Evolutionary conservation across 2,888 invertebrate species (phyloP).

Genomic region (Agrochola circellaris): DNA sequence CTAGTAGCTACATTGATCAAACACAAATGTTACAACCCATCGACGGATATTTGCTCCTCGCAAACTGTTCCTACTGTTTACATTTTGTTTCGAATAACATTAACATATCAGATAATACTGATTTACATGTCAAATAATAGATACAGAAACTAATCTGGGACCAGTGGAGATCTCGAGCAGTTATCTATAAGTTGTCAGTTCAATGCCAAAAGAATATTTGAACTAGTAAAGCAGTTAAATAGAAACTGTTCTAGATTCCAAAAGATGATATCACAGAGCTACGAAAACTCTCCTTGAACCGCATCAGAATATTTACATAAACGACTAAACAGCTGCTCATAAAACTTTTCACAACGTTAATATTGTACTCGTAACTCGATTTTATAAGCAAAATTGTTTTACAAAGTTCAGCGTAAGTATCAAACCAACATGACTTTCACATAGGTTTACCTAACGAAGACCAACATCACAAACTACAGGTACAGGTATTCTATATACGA

Average conservation of each 20-base stretch:
- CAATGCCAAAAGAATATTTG: slow-evolving; percentile 52
- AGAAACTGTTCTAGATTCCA: slow-evolving; percentile 36
- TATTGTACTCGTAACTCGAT: slow-evolving; percentile 7
- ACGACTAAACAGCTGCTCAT: slow-evolving; percentile 12
- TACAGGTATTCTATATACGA: slow-evolving; percentile 44
- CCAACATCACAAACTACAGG: slow-evolving; percentile 50
- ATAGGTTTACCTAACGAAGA: slow-evolving; percentile 28
- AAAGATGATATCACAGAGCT: slow-evolving; percentile 18
- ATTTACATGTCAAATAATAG: slow-evolving; percentile 53
- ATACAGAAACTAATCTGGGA: slow-evolving; percentile 15
- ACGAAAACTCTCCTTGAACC: slow-evolving; percentile 18
- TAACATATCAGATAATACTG: slow-evolving; percentile 48
- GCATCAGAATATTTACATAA: slow-evolving; percentile 28
- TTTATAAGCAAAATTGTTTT: slow-evolving; percentile 30
- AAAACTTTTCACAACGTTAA: background rate
- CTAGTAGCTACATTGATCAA: slow-evolving; percentile 61
- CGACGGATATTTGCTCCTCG: slow-evolving; percentile 30
- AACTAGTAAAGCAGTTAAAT: slow-evolving; percentile 27
- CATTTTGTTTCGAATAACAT: slow-evolving; percentile 43
- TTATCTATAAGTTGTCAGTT: slow-evolving; percentile 39
- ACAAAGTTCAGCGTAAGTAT: slow-evolving; percentile 52
- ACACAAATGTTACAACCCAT: slow-evolving; percentile 37
- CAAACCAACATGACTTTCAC: slow-evolving; percentile 29
- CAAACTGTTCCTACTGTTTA: slow-evolving; percentile 37
- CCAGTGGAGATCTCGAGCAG: slow-evolving; percentile 17